Percentiles rank a stretch among this genome's conserved stretches.
Evolutionary conservation across 2,797 vertebrate species (phyloP).

Genomic region (Caiman crocodilus): DNA sequence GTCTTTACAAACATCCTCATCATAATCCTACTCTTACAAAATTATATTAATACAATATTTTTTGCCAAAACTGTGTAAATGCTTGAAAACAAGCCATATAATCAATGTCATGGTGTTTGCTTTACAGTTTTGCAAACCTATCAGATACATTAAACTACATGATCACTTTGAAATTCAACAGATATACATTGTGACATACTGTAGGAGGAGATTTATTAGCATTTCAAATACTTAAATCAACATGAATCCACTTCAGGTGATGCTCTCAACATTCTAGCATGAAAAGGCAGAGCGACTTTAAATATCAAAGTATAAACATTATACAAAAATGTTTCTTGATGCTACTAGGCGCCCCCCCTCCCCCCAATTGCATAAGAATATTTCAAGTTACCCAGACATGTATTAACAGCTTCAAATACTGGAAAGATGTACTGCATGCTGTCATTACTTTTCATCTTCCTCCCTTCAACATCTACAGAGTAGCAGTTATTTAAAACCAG

Average conservation of each 20-base stretch:
- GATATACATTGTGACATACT: background rate
- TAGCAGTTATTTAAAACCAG: background rate
- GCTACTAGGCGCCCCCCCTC: background rate
- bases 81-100: background rate
- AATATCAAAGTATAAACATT: background rate
- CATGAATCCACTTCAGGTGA: background rate
- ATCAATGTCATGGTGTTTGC: background rate
- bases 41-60: constrained; percentile 1
- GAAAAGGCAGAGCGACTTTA: background rate
- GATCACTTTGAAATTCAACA: background rate
- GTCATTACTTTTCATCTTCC: background rate
- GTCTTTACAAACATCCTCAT: constrained; percentile 29
- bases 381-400: background rate
- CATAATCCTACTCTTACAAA: constrained; percentile 26
- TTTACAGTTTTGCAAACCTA: background rate
- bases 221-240: background rate
- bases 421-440: background rate
- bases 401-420: background rate
- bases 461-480: background rate
- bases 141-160: background rate
- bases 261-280: background rate
- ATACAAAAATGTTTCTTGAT: background rate
- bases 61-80: background rate
- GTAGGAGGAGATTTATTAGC: background rate
- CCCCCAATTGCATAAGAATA: constrained; percentile 1